Conservation (phyloP, 2,113 vertebrate genomes). For the Xenopus borealis region DNA sequence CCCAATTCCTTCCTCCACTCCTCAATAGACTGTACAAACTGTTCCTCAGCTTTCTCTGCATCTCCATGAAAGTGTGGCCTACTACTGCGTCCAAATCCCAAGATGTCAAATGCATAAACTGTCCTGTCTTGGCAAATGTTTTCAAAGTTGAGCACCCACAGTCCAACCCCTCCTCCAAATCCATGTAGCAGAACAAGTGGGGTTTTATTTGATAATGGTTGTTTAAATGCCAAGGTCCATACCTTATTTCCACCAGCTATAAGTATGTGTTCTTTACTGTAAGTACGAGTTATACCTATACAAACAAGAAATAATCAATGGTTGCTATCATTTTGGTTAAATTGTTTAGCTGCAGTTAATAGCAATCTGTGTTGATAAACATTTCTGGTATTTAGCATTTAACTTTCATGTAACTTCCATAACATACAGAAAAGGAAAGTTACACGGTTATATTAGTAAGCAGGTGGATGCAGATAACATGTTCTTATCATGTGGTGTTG, state of each 20-base stretch:
- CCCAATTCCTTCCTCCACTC: slow-evolving; percentile 82
- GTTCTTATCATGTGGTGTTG: too few relatives aligned
- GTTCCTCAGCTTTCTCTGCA: slow-evolving; percentile 77
- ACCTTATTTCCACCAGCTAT: slow-evolving; percentile 77
- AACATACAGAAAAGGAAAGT: too few relatives aligned
- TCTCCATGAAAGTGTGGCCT: slow-evolving; percentile 79
- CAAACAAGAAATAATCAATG: slow-evolving; percentile 37
- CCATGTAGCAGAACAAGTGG: slow-evolving; percentile 90
- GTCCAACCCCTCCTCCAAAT: slow-evolving; percentile 88
- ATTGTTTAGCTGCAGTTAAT: too few relatives aligned
- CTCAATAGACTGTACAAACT: slow-evolving; percentile 92
- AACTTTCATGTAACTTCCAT: too few relatives aligned
- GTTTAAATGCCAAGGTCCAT: slow-evolving; percentile 82
- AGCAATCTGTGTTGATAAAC: too few relatives aligned
- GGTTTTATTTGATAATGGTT: slow-evolving; percentile 65
- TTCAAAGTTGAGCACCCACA: slow-evolving; percentile 91
- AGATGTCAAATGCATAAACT: slow-evolving; percentile 83
- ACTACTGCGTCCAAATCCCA: slow-evolving; percentile 94
- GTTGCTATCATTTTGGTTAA: too few relatives aligned
- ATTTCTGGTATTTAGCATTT: too few relatives aligned
- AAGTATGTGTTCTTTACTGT: slow-evolving; percentile 72
- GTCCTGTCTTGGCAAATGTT: slow-evolving; percentile 77
- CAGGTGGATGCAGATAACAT: too few relatives aligned
- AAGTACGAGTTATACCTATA: slow-evolving; percentile 73
- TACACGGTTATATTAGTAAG: too few relatives aligned